A percentile compares a stretch with the other conserved stretches of the same genome.
Evolutionary conservation across 2,888 invertebrate species (phyloP).

Genomic region (Girardia tigrina): DNA sequence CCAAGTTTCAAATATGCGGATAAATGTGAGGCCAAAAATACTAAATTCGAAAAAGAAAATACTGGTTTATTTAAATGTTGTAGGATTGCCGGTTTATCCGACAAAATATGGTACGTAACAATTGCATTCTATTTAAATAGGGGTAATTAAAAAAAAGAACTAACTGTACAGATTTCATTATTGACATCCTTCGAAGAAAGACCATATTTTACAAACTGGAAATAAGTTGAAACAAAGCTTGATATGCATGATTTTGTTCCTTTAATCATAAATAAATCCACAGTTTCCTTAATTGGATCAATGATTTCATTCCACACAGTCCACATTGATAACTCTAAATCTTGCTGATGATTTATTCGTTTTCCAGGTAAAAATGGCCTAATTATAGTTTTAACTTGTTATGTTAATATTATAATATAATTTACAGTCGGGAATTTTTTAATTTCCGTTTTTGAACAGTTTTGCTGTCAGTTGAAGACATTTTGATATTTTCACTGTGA

Average conservation of each 20-base stretch:
- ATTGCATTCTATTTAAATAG: too few relatives aligned
- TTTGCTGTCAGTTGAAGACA: neutral
- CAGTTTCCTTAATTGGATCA: neutral
- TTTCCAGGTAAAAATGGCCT: neutral
- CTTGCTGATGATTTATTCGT: slow-evolving; percentile 1
- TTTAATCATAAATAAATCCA: neutral
- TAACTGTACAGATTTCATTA: neutral
- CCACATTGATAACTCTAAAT: neutral
- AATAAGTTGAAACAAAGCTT: neutral
- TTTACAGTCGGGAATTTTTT: neutral
- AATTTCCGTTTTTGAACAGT: neutral
- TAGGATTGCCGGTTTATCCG: too few relatives aligned
- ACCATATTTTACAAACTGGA: neutral
- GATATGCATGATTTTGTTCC: neutral
- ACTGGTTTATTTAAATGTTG: too few relatives aligned
- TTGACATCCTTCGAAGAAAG: neutral
- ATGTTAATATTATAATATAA: neutral
- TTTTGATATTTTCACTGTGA: neutral
- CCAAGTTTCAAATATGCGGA: too few relatives aligned
- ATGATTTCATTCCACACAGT: neutral
- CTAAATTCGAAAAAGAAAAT: too few relatives aligned
- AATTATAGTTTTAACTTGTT: neutral
- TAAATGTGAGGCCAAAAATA: too few relatives aligned
- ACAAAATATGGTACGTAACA: too few relatives aligned
- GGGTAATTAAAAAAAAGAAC: neutral